Base-by-base conservation (phyloP, 2,797 vertebrate species). In the Characodon lateralis region DNA sequence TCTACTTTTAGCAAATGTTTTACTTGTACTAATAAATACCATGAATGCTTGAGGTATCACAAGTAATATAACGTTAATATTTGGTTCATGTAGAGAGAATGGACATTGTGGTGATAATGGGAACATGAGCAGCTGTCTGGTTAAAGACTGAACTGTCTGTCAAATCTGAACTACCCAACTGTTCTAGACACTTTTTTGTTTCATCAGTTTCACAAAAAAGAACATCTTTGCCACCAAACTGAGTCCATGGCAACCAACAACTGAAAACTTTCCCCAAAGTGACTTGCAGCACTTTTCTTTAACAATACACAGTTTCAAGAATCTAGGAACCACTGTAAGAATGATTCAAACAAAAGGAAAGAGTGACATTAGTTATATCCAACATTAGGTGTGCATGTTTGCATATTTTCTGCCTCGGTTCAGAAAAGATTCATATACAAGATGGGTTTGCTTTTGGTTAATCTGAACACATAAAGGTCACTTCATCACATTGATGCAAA, bases 401-500 rank as follows among this genome's bases (percentile, higher is more conserved):
- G 43, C 26, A 59, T 9, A 12, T 76, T 78, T 66, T 76, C 51
- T 66, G 31, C 61, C 55, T 77, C 1, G 43, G 16, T n/a, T 74
- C 12, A 75, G 39, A 71, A 61, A 75, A 4, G 1, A 28, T 48
- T 55, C 8, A n/a, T 2, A 55, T 53, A 48, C 14, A 28, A 58
- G 16, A 1, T 22, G 7, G 10, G 51, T 63, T 39, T 58, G n/a
- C 39, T 76, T 77, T 66, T 58, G 43, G 18, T 69, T 56, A 68
- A 77, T 20, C 66, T 59, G 14, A 53, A 74, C 68, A 59, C 70
- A 68, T 65, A 22, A 39, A 39, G 61, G 61, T 59, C 35, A 73
- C 39, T 83, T 87, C 81, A 78, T 88, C 85, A 85, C 78, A 85
- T 78, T 85, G 83, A 87, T 85, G 86, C 78, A 83, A 81, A 76